Conservation (phyloP, 2,888 invertebrate species). For the Euzophera pinguis region DNA sequence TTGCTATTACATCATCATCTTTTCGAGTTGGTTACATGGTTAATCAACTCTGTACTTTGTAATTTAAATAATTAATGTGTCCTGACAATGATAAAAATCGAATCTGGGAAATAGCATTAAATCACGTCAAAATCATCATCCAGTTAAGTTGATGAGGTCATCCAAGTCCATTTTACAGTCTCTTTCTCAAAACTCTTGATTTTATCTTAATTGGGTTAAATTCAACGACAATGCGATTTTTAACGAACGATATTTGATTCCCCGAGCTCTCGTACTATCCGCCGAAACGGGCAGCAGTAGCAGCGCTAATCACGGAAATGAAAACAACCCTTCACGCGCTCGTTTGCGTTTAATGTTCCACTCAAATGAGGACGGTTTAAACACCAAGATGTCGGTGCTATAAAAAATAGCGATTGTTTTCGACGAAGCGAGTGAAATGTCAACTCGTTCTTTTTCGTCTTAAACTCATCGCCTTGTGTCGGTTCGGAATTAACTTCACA, state of each 20-base stretch:
- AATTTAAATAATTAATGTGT: too few relatives aligned
- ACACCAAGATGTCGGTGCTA: constrained; percentile 17
- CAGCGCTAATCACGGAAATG: constrained; percentile 69
- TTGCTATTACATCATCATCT: too few relatives aligned
- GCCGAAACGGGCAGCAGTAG: constrained; percentile 18
- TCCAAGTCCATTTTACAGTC: too few relatives aligned
- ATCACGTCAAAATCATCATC: too few relatives aligned
- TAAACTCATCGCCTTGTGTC: not conserved
- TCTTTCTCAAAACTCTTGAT: too few relatives aligned
- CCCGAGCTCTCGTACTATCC: not conserved
- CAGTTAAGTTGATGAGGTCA: too few relatives aligned
- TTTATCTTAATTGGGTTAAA: too few relatives aligned
- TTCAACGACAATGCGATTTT: too few relatives aligned
- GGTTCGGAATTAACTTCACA: not conserved
- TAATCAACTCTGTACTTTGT: too few relatives aligned
- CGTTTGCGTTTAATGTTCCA: constrained; percentile 54
- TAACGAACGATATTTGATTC: not conserved
- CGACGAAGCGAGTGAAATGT: constrained; percentile 1
- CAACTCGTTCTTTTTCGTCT: not conserved
- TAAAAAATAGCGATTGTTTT: constrained; percentile 13
- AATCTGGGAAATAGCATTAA: too few relatives aligned
- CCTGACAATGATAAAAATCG: too few relatives aligned
- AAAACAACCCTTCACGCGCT: constrained; percentile 65
- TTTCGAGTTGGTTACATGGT: too few relatives aligned
- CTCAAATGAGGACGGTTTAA: constrained; percentile 46